Base-by-base conservation (phyloP, 1,140 invertebrate genomes). In the Charaxes varanes region DNA sequence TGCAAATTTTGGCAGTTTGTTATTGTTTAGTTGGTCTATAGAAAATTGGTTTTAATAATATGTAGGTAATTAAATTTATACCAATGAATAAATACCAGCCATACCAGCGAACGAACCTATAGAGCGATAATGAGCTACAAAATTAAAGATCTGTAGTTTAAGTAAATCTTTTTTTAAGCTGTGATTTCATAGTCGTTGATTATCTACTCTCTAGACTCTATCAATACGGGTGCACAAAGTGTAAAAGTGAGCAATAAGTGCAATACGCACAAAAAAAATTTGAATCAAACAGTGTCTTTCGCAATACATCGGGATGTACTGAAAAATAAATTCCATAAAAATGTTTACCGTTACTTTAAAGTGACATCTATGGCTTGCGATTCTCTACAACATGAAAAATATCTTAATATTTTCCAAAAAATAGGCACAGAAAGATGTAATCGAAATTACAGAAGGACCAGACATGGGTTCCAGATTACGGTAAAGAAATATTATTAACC, bases 381-480 rank as follows among this genome's bases (percentile, higher is more conserved):
- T 63, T 44, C 68, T 52, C 68, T 51, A 50, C 68, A 54, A 68
- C 45, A 45, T 56, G 45, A 62, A 32, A 41, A 50, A 51, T 61
- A 49, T 54, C 17, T 18, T 18, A 53, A 31, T 49, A 53, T 33
- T 52, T 55, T 40, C 34, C 34, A 41, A 33, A 24, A 50, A 57
- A 53, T 38, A 43, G 22, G 23, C 41, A 32, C 15, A 47, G 23
- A 60, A 76, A 68, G 46, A 65, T 71, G 62, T 76, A 76, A 69
- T 52, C 61, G 50, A 66, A 72, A 73, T 55, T 62, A 53, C 40
- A 41, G 40, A 53, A 65, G 42, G 36, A 68, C 54, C 63, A 76
- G 63, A 68, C 58, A 77, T 80, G 76, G 72, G 76, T 73, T 80
- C 76, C 67, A 73, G 76, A 70, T 40, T 80, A 60, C 67, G 76